Evolutionary conservation across 2,797 vertebrate genomes (phyloP).

Genomic region (Adrianichthys oophorus): DNA sequence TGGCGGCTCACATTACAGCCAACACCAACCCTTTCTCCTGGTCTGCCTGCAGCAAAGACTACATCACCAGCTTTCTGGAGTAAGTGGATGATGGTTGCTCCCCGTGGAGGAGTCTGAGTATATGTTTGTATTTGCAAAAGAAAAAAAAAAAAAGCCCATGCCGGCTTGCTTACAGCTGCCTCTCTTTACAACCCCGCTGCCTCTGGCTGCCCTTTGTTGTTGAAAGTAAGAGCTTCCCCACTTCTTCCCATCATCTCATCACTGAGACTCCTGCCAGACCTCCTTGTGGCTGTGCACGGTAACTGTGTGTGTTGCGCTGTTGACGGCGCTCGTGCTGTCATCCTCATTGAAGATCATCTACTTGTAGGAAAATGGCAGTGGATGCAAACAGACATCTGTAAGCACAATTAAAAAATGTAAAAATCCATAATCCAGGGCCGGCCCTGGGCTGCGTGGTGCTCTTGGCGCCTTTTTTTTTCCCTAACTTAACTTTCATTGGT

Average conservation of each 20-base stretch:
- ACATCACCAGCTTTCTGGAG: slow-evolving; percentile 99
- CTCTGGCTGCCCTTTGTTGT: slow-evolving; percentile 37
- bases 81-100: slow-evolving; percentile 83
- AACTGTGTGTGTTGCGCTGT: slow-evolving; percentile 41
- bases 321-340: slow-evolving; percentile 37
- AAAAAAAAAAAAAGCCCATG: slow-evolving; percentile 8
- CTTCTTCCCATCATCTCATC: slow-evolving; percentile 48
- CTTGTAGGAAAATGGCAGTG: too few relatives aligned
- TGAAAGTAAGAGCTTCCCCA: slow-evolving; percentile 23
- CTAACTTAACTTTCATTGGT: too few relatives aligned
- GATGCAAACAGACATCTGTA: too few relatives aligned
- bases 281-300: slow-evolving; percentile 45
- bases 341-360: slow-evolving; percentile 10
- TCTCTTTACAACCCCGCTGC: slow-evolving; percentile 42
- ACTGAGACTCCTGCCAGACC: slow-evolving; percentile 45
- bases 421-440: too few relatives aligned
- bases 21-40: slow-evolving; percentile 99
- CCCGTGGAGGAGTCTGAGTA: slow-evolving; percentile 27
- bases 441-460: too few relatives aligned
- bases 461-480: too few relatives aligned
- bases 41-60: slow-evolving; percentile 98
- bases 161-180: slow-evolving; percentile 36
- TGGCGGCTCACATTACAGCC: slow-evolving; percentile 98
- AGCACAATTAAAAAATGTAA: too few relatives aligned
- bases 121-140: slow-evolving; percentile 8